Evolutionary conservation across 2,888 invertebrate genomes (phyloP), one percentile per base, ranked within the genome.

Genomic region (Ormyrus rosae): DNA sequence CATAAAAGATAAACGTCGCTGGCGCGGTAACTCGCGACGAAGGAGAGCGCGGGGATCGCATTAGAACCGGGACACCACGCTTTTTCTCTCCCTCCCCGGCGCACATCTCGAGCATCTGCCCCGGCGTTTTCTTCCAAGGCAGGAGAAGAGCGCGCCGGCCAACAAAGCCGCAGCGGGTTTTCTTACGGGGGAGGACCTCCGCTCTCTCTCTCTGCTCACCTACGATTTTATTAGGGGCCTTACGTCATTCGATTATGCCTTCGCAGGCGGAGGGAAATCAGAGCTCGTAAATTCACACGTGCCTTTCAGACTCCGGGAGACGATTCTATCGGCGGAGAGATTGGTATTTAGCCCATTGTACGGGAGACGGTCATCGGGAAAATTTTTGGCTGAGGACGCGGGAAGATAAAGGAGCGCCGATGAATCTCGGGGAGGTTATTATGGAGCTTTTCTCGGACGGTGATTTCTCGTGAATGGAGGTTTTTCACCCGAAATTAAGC

Each of bases 151-250:
- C 19, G 34, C 58, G 56, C 34, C 6, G 50, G 53, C 10, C 65
- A 70, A 81, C 72, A 81, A 71, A 80, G 76, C 64, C 71, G 60
- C 75, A 81, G 81, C 81, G 77, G 77, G 77, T 64, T 46, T 50
- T 74, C 55, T 55, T 86, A 87, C 87, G 87, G 88, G 89, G 89
- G 88, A 89, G 89, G 88, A 86, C 83, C 80, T 77, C 83, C 84
- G 68, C 80, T 84, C 83, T 84, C 85, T 86, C 86, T 88, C 87
- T 87, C 88, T 87, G 85, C 86, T 89, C 87, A 88, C 87, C 88
- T 89, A 90, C 89, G 88, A 89, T 90, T 90, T 90, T 90, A 90
- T 90, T 90, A 90, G 88, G 87, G 34, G 86, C 87, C 88, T 88
- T 87, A 83, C 88, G 85, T 90, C 89, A 89, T 87, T 89, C 89